These are phyloP conservation scores for Parnassius smintheus DNA, from an alignment of 2,888 invertebrate genomes.

Conservation along the genomic window DNA sequence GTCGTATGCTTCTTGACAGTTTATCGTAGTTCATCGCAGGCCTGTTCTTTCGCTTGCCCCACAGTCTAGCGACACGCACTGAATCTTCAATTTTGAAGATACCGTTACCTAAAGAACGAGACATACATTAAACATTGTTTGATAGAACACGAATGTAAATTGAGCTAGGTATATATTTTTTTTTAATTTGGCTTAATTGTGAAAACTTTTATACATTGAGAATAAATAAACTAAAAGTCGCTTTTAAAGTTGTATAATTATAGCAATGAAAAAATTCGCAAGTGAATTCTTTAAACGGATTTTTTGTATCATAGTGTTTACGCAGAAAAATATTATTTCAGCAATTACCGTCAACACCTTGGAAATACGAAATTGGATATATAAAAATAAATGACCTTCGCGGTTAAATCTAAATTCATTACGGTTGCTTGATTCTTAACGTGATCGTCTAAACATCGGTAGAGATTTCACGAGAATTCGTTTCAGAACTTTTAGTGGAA, in stretches of 20 bases:
- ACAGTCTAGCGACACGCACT: constrained; percentile 96
- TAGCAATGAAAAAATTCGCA: neutral
- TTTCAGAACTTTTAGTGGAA: constrained; percentile 16
- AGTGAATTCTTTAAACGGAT: constrained; percentile 8
- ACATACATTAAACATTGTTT: constrained; percentile 59
- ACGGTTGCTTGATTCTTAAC: constrained; percentile 17
- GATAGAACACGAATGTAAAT: constrained; percentile 33
- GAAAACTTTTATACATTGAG: too few species aligned
- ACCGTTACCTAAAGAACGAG: constrained; percentile 83
- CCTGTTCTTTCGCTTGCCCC: constrained; percentile 98
- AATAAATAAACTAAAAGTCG: neutral
- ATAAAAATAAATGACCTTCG: constrained; percentile 25
- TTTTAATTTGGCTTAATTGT: too few species aligned
- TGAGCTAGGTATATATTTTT: constrained; percentile 25
- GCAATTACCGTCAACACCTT: constrained; percentile 5
- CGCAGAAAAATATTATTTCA: constrained; percentile 12
- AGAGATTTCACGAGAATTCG: constrained; percentile 19
- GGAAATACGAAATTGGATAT: constrained; percentile 18
- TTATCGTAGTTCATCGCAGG: constrained; percentile 99
- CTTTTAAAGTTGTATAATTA: neutral
- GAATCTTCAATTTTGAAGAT: constrained; percentile 99
- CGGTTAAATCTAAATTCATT: constrained; percentile 13
- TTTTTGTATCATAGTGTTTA: constrained; percentile 10
- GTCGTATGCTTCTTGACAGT: constrained; percentile 96
- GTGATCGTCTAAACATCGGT: constrained; percentile 7